Percentiles rank a stretch among this genome's conserved stretches.
Evolutionary conservation across 2,113 vertebrate species (phyloP).

Genomic region (Salvelinus alpinus): DNA sequence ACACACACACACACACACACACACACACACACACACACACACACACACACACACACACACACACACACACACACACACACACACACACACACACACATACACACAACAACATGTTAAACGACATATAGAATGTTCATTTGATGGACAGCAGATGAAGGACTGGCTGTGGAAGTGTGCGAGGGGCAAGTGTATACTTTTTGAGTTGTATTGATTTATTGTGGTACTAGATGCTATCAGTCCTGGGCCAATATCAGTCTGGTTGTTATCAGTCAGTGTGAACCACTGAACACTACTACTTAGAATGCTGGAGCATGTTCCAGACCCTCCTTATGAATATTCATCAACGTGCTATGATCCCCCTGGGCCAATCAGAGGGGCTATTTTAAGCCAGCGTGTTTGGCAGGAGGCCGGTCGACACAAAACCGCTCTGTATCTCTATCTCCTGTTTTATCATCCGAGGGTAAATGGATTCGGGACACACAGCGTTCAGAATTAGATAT

Average conservation of each 20-base stretch:
- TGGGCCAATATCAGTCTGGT: constrained; percentile 1
- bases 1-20: no score
- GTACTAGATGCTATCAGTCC: no score
- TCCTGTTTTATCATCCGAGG: constrained; percentile 16
- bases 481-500: constrained; percentile 5
- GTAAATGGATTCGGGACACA: not conserved
- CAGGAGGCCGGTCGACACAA: constrained; percentile 11
- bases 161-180: no score
- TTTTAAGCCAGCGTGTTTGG: constrained; percentile 37
- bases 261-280: constrained; percentile 13
- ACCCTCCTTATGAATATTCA: constrained; percentile 48
- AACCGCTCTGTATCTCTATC: not conserved
- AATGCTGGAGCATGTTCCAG: constrained; percentile 30
- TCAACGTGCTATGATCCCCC: constrained; percentile 14
- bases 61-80: no score
- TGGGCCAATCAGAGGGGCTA: constrained; percentile 26
- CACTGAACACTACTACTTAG: constrained; percentile 14
- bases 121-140: no score
- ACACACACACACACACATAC: no score
- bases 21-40: no score
- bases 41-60: no score
- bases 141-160: no score
- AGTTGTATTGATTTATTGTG: no score
- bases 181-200: no score
- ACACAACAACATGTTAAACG: no score